Conservation (phyloP, 2,113 vertebrate species). For the Gnathochromis pfefferi region DNA sequence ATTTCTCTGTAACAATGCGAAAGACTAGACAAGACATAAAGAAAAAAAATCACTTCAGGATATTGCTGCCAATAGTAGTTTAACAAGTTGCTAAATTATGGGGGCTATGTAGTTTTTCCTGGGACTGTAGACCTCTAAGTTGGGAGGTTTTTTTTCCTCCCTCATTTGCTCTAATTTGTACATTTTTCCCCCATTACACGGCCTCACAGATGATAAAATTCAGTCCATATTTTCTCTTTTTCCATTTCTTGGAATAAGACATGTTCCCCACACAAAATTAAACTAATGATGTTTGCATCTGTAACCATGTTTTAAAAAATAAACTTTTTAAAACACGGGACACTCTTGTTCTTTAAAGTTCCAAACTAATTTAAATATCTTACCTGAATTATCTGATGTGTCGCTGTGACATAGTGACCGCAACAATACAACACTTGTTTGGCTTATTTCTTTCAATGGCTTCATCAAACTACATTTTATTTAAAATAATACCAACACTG, state of each 20-base stretch:
- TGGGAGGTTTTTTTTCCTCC: neutral
- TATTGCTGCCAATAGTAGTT: neutral
- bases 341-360: neutral
- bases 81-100: neutral
- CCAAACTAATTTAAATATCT: neutral
- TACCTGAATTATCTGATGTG: neutral
- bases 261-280: neutral
- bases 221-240: neutral
- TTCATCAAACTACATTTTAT: neutral
- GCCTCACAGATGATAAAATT: neutral
- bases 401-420: neutral
- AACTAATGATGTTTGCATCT: neutral
- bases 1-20: neutral
- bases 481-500: neutral
- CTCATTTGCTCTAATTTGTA: neutral
- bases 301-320: neutral
- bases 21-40: neutral
- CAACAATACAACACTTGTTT: neutral
- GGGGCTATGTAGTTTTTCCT: neutral
- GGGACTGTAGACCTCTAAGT: neutral
- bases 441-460: neutral
- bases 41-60: neutral
- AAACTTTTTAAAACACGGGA: neutral
- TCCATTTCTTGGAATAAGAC: neutral
- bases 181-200: fast-evolving